A percentile compares a stretch with the other conserved stretches of the same genome.
phyloP scores from a whole-genome alignment of 1,140 invertebrate species.

The Lanistes nyassanus region DNA sequence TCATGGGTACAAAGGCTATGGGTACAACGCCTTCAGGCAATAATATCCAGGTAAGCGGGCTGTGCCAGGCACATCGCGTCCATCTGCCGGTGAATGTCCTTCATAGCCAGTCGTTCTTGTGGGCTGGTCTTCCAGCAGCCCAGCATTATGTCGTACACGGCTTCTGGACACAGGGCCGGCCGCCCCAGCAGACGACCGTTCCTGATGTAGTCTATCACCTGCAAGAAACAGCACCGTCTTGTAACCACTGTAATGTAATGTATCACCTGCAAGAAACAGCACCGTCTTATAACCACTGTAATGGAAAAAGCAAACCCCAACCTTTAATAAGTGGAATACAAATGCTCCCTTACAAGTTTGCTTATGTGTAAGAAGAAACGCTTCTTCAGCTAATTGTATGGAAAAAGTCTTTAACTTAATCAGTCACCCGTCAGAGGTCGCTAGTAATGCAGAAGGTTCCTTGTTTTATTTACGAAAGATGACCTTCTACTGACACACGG shows the following conservation, averaged over 20 bases:
- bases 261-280: not conserved
- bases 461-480: too few relatives aligned
- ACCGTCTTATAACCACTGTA: not conserved
- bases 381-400: too few relatives aligned
- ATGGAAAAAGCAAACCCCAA: not conserved
- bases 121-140: conserved; percentile 66
- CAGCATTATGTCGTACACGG: conserved; percentile 65
- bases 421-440: too few relatives aligned
- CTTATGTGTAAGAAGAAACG: too few relatives aligned
- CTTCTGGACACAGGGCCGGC: conserved; percentile 63
- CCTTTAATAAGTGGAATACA: not conserved
- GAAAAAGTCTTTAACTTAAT: too few relatives aligned
- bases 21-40: conserved; percentile 25
- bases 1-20: too few relatives aligned
- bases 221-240: conserved; percentile 36
- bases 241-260: not conserved
- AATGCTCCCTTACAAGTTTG: too few relatives aligned
- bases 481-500: too few relatives aligned
- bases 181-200: conserved; percentile 56
- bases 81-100: conserved; percentile 54
- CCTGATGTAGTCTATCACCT: conserved; percentile 67
- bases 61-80: conserved; percentile 43
- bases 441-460: too few relatives aligned
- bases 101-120: conserved; percentile 63
- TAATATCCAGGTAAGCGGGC: conserved; percentile 44